A percentile compares a stretch with the other conserved stretches of the same genome.
Evolutionary conservation across 2,797 vertebrate genomes (phyloP).

Genomic region (Podargus strigoides): DNA sequence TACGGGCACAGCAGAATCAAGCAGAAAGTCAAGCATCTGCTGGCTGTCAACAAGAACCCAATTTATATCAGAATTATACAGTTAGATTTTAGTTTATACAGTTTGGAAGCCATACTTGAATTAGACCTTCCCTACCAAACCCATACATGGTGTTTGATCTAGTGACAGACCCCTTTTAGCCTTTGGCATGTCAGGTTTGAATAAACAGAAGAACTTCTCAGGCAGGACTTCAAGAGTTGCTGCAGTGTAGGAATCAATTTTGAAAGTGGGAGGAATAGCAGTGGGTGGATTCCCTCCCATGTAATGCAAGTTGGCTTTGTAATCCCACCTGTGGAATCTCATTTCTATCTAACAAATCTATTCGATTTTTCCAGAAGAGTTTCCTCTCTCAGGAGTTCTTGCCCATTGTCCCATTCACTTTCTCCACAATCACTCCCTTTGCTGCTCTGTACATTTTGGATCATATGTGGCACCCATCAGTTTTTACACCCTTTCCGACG

Average conservation of each 20-base stretch:
- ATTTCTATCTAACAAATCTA: not conserved
- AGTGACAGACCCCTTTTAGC: not conserved
- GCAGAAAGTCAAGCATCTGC: not conserved
- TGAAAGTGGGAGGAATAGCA: not conserved
- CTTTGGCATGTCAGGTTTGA: not conserved
- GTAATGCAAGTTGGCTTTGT: fast-evolving
- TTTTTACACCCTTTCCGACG: not conserved
- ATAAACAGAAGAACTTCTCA: not conserved
- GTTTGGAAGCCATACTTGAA: not conserved
- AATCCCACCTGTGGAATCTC: no score
- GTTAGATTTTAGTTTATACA: not conserved
- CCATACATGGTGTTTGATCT: not conserved
- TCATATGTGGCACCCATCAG: not conserved
- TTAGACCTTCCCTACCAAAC: not conserved
- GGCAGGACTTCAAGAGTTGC: not conserved
- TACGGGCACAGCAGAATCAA: not conserved
- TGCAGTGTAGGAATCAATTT: not conserved
- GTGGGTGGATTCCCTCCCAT: not conserved
- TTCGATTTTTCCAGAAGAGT: not conserved
- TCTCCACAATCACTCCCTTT: not conserved
- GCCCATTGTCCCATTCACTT: not conserved
- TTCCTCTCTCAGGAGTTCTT: not conserved
- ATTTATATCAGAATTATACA: not conserved
- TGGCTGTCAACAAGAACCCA: not conserved
- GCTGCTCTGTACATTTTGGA: not conserved